Percentiles rank a stretch among this genome's conserved stretches.
phyloP scores from a whole-genome alignment of 2,888 invertebrate species.

The Sthenelais limicola region DNA sequence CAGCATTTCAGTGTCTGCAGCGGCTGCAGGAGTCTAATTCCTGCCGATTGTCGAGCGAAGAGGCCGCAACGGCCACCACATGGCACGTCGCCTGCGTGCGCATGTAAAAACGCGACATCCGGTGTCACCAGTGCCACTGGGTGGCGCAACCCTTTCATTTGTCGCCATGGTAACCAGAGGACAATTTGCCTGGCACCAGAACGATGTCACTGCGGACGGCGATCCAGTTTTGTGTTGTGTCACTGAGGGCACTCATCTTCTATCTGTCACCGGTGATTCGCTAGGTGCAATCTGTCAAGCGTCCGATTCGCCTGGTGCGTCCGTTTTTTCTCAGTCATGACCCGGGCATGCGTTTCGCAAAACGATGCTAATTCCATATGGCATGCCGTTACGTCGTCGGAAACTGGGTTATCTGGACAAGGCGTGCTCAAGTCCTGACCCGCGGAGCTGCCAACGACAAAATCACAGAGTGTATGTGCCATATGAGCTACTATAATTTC shows the following conservation, averaged over 20 bases:
- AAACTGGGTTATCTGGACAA: too few relatives aligned
- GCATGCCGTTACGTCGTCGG: slow-evolving; percentile 18
- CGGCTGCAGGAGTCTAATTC: slow-evolving; percentile 13
- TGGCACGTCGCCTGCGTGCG: slow-evolving; percentile 8
- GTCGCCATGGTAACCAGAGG: slow-evolving; percentile 32
- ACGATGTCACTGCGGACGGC: neutral
- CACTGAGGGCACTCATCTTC: neutral
- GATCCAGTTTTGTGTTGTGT: slow-evolving; percentile 36
- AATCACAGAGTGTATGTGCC: too few relatives aligned
- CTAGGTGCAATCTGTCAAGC: slow-evolving; percentile 13
- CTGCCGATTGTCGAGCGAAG: slow-evolving; percentile 27
- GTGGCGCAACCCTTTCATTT: slow-evolving; percentile 40
- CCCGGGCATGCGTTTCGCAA: neutral
- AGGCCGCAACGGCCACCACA: slow-evolving; percentile 21
- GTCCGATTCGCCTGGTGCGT: neutral
- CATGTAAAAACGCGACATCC: slow-evolving; percentile 19
- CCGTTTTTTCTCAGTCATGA: too few relatives aligned
- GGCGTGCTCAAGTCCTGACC: too few relatives aligned
- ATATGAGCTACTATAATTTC: too few relatives aligned
- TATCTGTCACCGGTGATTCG: neutral
- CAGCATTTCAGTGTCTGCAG: neutral
- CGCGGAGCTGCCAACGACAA: too few relatives aligned
- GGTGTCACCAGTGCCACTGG: slow-evolving; percentile 33
- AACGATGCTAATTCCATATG: slow-evolving; percentile 37
- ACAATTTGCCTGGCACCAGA: slow-evolving; percentile 10